These are phyloP conservation scores for Brachypodius melanocephalos DNA, from an alignment of 2,113 vertebrate genomes.

Conservation along the genomic window DNA sequence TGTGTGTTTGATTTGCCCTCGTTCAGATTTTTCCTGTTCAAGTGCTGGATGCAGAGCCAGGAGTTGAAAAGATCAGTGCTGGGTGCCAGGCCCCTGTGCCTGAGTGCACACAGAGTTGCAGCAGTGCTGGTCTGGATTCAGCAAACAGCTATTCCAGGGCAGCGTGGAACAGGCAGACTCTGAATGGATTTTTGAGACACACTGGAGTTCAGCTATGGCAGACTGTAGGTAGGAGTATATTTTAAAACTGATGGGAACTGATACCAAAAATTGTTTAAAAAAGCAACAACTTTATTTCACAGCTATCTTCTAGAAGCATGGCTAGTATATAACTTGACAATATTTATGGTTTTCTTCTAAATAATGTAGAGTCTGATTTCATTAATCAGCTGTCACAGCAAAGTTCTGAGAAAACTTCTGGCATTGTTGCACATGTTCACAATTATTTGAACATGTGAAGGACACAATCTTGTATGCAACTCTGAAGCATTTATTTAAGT, in stretches of 20 bases:
- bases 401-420: not conserved
- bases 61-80: not conserved
- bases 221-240: not conserved
- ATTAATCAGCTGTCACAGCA: not conserved
- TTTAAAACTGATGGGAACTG: not conserved
- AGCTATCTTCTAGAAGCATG: not conserved
- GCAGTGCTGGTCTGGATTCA: not conserved
- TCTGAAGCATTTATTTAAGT: conserved; percentile 54
- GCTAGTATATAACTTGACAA: not conserved
- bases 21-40: not conserved
- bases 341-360: not conserved
- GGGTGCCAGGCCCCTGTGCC: not conserved
- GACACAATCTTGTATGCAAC: not conserved
- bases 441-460: not conserved
- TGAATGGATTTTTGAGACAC: not conserved
- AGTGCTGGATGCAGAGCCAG: not conserved
- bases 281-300: not conserved
- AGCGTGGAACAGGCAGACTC: not conserved
- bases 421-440: not conserved
- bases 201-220: not conserved
- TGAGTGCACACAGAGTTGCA: not conserved
- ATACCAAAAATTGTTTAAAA: not conserved
- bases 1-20: not conserved
- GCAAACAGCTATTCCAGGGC: not conserved
- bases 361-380: not conserved